phyloP scores from a whole-genome alignment of 1,140 invertebrate genomes.

The Bombus impatiens region DNA sequence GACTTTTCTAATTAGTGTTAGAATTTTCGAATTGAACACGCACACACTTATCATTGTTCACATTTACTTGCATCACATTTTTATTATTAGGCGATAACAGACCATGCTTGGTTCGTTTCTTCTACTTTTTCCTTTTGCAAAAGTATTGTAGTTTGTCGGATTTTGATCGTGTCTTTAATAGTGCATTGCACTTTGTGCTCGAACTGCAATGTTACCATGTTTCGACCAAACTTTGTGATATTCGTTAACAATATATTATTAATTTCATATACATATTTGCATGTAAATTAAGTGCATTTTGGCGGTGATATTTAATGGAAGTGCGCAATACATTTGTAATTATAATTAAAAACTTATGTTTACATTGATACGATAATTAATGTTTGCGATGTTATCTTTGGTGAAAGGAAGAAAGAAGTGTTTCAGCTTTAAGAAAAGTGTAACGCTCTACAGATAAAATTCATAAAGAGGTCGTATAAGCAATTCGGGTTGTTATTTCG shows the following conservation, averaged over 20 bases:
- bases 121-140: background rate
- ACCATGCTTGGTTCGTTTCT: too few relatives aligned
- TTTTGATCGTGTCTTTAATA: too few relatives aligned
- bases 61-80: background rate
- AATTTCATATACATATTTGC: background rate
- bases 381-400: slow-evolving; percentile 4
- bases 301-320: slow-evolving; percentile 2
- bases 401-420: slow-evolving; percentile 56
- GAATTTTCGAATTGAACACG: background rate
- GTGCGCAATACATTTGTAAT: background rate
- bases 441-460: slow-evolving; percentile 2
- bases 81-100: background rate
- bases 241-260: too few relatives aligned
- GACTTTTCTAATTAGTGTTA: slow-evolving; percentile 2
- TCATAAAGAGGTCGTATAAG: background rate
- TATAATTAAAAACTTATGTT: slow-evolving; percentile 40
- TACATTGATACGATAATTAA: slow-evolving; percentile 38
- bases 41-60: background rate
- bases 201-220: too few relatives aligned
- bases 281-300: background rate
- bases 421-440: slow-evolving; percentile 43
- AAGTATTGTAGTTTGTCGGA: background rate
- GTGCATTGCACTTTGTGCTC: too few relatives aligned
- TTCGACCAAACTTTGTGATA: too few relatives aligned
- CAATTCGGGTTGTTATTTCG: background rate